phyloP scores from a whole-genome alignment of 2,113 vertebrate genomes.

The Aphyosemion australe region DNA sequence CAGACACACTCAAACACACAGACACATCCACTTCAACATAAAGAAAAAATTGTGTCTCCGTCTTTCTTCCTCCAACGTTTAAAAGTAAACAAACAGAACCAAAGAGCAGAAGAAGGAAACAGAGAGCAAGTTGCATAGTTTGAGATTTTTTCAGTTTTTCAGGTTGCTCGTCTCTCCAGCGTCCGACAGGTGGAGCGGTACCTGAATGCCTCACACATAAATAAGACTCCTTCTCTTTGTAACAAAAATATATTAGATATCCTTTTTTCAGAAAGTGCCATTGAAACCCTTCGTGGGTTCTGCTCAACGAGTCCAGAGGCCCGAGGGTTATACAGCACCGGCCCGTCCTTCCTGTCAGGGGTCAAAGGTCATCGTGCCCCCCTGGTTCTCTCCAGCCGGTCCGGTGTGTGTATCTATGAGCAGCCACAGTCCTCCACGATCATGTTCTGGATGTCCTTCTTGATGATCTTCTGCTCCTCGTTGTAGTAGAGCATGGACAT shows the following conservation, averaged over 20 bases:
- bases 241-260: constrained; percentile 86
- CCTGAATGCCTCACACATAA: constrained; percentile 70
- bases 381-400: constrained; percentile 28
- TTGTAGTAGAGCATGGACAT: constrained; percentile 99
- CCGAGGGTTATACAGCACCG: constrained; percentile 1
- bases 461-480: constrained; percentile 97
- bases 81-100: constrained; percentile 83
- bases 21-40: constrained; percentile 79
- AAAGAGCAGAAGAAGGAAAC: constrained; percentile 67
- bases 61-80: constrained; percentile 77
- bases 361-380: constrained; percentile 15
- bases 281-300: constrained; percentile 60
- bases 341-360: constrained; percentile 1
- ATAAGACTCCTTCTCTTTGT: constrained; percentile 75
- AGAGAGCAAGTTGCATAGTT: constrained; percentile 98
- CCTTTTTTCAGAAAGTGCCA: constrained; percentile 76
- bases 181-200: constrained; percentile 63
- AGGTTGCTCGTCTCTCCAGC: constrained; percentile 87
- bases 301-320: constrained; percentile 30
- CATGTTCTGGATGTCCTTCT: constrained; percentile 99
- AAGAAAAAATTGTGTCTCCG: constrained; percentile 79
- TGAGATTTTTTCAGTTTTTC: constrained; percentile 77
- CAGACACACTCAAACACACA: constrained; percentile 20
- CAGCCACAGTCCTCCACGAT: constrained; percentile 99
- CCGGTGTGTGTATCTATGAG: constrained; percentile 78